A percentile compares a stretch with the other conserved stretches of the same genome.
Conservation (phyloP, 2,888 invertebrate genomes). For the Dynastes tityus region DNA sequence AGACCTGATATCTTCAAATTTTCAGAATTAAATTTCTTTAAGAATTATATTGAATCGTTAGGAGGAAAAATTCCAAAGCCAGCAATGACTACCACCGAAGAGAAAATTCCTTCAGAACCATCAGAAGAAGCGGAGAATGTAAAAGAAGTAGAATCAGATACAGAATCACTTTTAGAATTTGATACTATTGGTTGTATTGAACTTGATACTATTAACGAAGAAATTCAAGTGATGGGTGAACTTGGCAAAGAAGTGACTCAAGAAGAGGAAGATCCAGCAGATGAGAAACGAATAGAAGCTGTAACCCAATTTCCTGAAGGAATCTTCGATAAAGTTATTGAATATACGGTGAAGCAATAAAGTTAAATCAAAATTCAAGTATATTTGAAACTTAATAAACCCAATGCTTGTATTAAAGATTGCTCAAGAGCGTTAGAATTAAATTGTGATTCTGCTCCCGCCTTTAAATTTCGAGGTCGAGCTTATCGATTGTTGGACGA, state of each 20-base stretch:
- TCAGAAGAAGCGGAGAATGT: constrained; percentile 56
- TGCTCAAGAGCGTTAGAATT: constrained; percentile 89
- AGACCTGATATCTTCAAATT: constrained; percentile 83
- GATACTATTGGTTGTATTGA: constrained; percentile 81
- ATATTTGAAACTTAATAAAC: constrained; percentile 85
- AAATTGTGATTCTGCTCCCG: constrained; percentile 94
- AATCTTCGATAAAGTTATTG: constrained; percentile 84
- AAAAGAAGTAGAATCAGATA: constrained; percentile 74
- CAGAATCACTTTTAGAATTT: constrained; percentile 86
- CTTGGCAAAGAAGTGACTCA: constrained; percentile 78
- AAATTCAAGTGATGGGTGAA: constrained; percentile 83
- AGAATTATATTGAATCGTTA: constrained; percentile 82
- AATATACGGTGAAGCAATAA: constrained; percentile 90
- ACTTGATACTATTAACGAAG: constrained; percentile 73
- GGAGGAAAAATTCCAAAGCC: constrained; percentile 79
- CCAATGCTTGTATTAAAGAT: constrained; percentile 94
- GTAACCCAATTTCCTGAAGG: constrained; percentile 85
- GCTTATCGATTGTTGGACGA: constrained; percentile 90
- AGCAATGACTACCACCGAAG: constrained; percentile 54
- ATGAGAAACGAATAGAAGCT: constrained; percentile 85
- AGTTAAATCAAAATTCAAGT: constrained; percentile 85
- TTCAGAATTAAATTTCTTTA: constrained; percentile 86
- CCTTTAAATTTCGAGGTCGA: constrained; percentile 93
- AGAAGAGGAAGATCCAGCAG: constrained; percentile 84
- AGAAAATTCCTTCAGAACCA: constrained; percentile 53